Percentiles rank a stretch among this genome's conserved stretches.
These are phyloP conservation scores for Syrrhaptes paradoxus DNA, from an alignment of 2,113 vertebrate genomes.

Conservation along the genomic window DNA sequence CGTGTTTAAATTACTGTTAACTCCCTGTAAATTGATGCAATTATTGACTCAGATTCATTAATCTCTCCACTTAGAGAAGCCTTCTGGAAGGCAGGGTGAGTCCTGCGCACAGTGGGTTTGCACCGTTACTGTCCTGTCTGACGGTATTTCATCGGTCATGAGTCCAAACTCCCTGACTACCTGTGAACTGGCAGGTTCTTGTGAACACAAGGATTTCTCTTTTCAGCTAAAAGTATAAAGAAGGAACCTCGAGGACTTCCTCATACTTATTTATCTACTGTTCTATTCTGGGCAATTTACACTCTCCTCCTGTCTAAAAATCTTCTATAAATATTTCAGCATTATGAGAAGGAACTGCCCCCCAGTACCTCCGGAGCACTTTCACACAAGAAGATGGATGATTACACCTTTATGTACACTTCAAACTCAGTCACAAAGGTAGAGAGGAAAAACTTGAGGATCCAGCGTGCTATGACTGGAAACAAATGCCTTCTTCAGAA, in stretches of 20 bases:
- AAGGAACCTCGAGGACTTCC: neutral
- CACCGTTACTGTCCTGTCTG: neutral
- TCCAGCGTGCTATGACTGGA: neutral
- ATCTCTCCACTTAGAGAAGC: neutral
- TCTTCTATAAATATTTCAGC: neutral
- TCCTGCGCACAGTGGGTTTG: neutral
- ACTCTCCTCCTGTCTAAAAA: neutral
- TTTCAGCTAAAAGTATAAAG: neutral
- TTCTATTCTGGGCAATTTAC: neutral
- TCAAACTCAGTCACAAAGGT: neutral
- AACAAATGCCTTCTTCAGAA: neutral
- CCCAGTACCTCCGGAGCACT: neutral
- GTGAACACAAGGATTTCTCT: neutral
- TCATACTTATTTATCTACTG: neutral
- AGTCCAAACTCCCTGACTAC: neutral
- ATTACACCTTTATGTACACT: neutral
- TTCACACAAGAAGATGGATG: neutral
- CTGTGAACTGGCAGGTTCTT: neutral
- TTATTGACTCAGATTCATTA: neutral
- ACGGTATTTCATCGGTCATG: neutral
- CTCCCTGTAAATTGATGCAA: neutral
- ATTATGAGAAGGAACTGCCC: neutral
- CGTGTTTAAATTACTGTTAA: conserved; percentile 22
- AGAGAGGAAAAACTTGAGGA: neutral
- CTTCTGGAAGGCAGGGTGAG: neutral